phyloP scores from a whole-genome alignment of 2,888 invertebrate species.

The Scaeva pyrastri region DNA sequence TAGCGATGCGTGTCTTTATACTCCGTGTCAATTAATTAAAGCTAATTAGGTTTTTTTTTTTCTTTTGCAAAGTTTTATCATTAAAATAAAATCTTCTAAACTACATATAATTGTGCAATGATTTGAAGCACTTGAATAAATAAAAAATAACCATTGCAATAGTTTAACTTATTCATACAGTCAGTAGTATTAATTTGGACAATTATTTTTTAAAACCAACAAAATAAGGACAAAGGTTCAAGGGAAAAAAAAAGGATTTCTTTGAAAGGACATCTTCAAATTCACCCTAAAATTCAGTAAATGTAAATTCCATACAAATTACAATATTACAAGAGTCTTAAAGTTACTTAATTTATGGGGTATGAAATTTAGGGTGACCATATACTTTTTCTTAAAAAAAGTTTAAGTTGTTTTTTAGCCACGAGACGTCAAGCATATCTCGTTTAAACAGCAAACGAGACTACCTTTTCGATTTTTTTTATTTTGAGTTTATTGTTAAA shows the following conservation, averaged over 20 bases:
- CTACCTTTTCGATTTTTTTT: too few relatives aligned
- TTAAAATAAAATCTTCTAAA: too few relatives aligned
- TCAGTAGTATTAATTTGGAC: slow-evolving; percentile 50
- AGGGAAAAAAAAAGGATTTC: not conserved
- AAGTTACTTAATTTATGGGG: slow-evolving; percentile 49
- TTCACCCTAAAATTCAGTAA: slow-evolving; percentile 42
- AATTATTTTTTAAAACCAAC: slow-evolving; percentile 58
- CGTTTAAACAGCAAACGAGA: too few relatives aligned
- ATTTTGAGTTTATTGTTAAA: too few relatives aligned
- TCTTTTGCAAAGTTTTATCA: too few relatives aligned
- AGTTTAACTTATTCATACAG: slow-evolving; percentile 59
- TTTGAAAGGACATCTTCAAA: slow-evolving; percentile 31
- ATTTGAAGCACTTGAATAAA: too few relatives aligned
- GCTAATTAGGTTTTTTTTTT: not conserved
- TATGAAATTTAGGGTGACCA: slow-evolving; percentile 6
- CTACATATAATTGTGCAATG: too few relatives aligned
- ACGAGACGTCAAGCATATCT: too few relatives aligned
- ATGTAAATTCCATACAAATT: slow-evolving; percentile 22
- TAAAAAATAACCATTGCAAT: slow-evolving; percentile 47
- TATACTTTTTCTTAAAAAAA: not conserved
- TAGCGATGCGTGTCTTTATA: slow-evolving; percentile 8
- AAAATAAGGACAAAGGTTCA: slow-evolving; percentile 33
- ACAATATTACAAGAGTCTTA: slow-evolving; percentile 41
- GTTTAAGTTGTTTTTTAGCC: too few relatives aligned
- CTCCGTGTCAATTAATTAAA: not conserved